A percentile compares a stretch with the other conserved stretches of the same genome.
These are phyloP conservation scores for Geopemphigus sp. DNA, from an alignment of 1,140 invertebrate species.

Conservation along the genomic window DNA sequence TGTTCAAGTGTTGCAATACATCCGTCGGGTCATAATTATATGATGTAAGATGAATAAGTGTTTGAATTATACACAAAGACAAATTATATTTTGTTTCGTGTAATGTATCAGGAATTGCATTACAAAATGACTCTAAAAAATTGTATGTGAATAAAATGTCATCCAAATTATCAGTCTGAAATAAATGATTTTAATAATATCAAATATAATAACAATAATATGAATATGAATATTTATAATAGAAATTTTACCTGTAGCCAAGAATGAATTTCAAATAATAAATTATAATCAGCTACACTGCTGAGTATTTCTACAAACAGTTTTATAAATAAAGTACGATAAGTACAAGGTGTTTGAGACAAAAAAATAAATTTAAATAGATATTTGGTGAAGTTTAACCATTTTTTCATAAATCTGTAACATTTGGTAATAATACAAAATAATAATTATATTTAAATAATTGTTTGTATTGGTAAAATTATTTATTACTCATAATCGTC, in stretches of 20 bases:
- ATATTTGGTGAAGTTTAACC: conserved; percentile 20
- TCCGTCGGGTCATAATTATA: conserved; percentile 2
- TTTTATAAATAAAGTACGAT: conserved; percentile 17
- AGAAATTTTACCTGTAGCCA: conserved; percentile 30
- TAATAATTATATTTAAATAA: background rate
- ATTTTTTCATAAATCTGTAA: conserved; percentile 15
- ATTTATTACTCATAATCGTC: conserved; percentile 10
- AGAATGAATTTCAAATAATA: conserved; percentile 45
- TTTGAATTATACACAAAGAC: conserved; percentile 36
- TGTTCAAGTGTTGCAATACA: background rate
- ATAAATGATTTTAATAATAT: conserved; percentile 7
- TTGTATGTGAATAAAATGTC: conserved; percentile 16
- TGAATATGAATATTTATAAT: background rate
- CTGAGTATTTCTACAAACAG: conserved; percentile 21
- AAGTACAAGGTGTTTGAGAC: background rate
- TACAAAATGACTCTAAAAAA: conserved; percentile 9
- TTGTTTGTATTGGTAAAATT: background rate
- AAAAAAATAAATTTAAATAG: conserved; percentile 40
- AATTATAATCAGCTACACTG: conserved; percentile 18
- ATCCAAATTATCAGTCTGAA: conserved; percentile 19
- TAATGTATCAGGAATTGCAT: background rate
- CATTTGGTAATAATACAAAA: background rate
- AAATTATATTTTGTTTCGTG: conserved; percentile 36
- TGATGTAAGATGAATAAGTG: background rate
- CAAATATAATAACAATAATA: background rate